Percentiles rank a stretch among this genome's conserved stretches.
These are phyloP conservation scores for Celastrina argiolus DNA, from an alignment of 2,888 invertebrate species.

Conservation along the genomic window DNA sequence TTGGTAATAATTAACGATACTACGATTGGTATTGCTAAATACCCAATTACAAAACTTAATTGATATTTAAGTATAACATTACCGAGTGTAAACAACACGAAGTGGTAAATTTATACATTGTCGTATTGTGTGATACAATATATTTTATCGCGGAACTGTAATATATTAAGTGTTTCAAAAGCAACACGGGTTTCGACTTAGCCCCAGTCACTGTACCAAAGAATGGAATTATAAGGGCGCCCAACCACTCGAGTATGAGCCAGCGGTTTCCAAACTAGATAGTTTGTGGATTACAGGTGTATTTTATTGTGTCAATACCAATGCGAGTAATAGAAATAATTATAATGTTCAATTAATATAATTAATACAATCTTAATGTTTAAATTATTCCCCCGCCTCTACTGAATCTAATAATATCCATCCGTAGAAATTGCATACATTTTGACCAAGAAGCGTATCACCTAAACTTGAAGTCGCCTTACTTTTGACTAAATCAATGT, in stretches of 20 bases:
- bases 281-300: not conserved
- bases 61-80: slow-evolving; percentile 12
- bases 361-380: no score
- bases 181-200: slow-evolving; percentile 69
- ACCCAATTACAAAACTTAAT: slow-evolving; percentile 2
- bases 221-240: slow-evolving; percentile 66
- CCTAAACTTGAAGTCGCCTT: no score
- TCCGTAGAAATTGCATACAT: no score
- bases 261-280: not conserved
- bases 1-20: not conserved
- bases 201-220: slow-evolving; percentile 54
- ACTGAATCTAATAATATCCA: no score
- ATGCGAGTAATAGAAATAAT: no score
- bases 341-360: no score
- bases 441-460: no score
- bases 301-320: no score
- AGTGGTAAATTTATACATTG: slow-evolving; percentile 14
- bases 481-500: no score
- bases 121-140: slow-evolving; percentile 12
- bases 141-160: slow-evolving; percentile 34
- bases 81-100: slow-evolving; percentile 13
- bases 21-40: not conserved
- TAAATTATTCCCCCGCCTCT: no score
- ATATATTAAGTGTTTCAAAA: slow-evolving; percentile 36
- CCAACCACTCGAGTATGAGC: slow-evolving; percentile 42